These are phyloP conservation scores for Pardalotus punctatus DNA, from an alignment of 2,113 vertebrate species.

Conservation along the genomic window DNA sequence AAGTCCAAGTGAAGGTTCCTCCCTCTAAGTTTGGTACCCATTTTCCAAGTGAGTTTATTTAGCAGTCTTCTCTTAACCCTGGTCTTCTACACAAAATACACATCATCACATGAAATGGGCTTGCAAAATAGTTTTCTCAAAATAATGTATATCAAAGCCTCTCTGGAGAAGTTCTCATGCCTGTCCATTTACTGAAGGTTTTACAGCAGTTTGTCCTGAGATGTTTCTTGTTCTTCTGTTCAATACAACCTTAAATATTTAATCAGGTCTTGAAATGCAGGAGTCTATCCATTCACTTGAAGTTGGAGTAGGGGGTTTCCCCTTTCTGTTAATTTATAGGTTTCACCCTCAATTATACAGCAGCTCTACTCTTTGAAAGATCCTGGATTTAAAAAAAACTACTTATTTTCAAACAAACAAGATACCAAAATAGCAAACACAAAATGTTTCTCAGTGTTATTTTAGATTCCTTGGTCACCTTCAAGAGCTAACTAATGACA, in stretches of 20 bases:
- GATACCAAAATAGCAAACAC: background rate
- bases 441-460: background rate
- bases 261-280: background rate
- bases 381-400: background rate
- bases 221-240: background rate
- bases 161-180: background rate
- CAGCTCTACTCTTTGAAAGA: background rate
- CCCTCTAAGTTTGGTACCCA: background rate
- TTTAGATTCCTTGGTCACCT: background rate
- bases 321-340: background rate
- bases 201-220: background rate
- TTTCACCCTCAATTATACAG: background rate
- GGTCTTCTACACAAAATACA: background rate
- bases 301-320: fast-evolving
- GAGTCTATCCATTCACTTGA: background rate
- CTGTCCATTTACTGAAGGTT: background rate
- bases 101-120: background rate
- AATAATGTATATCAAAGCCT: background rate
- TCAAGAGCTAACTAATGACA: background rate
- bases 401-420: background rate
- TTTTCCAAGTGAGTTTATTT: background rate
- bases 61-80: background rate
- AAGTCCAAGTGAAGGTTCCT: background rate
- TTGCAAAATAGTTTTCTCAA: background rate
- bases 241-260: background rate